Conservation (phyloP, 2,888 invertebrate genomes). For the Mimas tiliae region DNA sequence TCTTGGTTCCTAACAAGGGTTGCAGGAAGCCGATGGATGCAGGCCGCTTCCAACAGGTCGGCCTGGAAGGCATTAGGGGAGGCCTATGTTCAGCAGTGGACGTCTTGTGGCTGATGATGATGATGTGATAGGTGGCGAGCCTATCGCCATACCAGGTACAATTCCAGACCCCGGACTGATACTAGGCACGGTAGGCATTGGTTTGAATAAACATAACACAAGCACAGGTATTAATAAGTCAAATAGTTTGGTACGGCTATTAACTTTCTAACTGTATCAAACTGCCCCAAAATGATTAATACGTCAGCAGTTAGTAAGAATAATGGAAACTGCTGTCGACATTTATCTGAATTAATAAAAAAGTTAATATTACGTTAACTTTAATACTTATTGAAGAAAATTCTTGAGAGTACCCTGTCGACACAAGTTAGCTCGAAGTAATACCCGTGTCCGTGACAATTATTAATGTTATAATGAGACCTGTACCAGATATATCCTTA, state of each 20-base stretch:
- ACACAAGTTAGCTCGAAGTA: neutral
- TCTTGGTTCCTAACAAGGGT: too few relatives aligned
- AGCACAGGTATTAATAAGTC: neutral
- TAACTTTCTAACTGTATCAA: neutral
- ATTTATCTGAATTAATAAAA: neutral
- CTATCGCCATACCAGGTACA: too few relatives aligned
- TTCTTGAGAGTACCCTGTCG: neutral
- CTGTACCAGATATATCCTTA: neutral
- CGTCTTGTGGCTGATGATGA: too few relatives aligned
- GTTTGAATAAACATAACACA: too few relatives aligned
- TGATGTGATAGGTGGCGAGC: too few relatives aligned
- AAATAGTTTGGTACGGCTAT: neutral
- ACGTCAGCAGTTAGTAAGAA: too few relatives aligned
- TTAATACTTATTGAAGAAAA: neutral
- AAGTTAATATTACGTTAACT: neutral
- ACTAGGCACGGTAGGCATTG: too few relatives aligned
- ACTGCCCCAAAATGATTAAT: neutral
- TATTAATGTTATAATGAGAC: conserved; percentile 12
- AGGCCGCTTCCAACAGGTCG: too few relatives aligned
- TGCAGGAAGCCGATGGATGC: too few relatives aligned
- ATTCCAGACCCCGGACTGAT: too few relatives aligned
- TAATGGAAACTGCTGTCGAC: neutral
- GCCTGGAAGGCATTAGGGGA: too few relatives aligned
- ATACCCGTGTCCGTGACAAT: conserved; percentile 2
- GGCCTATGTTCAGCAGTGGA: too few relatives aligned